phyloP scores from a whole-genome alignment of 2,888 invertebrate genomes.

The Tachina fera region DNA sequence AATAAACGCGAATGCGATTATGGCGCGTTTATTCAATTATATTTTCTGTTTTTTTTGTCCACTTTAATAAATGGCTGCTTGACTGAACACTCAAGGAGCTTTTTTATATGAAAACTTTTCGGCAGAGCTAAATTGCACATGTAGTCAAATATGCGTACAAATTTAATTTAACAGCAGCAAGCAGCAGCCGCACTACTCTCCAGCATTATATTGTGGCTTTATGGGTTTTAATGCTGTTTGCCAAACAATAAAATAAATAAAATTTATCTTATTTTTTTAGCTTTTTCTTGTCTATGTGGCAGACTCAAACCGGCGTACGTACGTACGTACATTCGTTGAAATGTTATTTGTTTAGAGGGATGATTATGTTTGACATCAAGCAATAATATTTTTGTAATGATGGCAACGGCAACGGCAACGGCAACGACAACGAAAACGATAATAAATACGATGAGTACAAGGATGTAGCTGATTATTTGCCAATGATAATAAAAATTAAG shows the following conservation, averaged over 20 bases:
- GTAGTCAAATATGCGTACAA: slow-evolving; percentile 54
- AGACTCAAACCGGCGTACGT: slow-evolving; percentile 42
- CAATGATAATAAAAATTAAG: slow-evolving; percentile 46
- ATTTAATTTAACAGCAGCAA: slow-evolving; percentile 9
- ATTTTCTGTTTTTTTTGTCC: slow-evolving; percentile 48
- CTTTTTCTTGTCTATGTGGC: slow-evolving; percentile 76
- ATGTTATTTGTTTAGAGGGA: slow-evolving; percentile 62
- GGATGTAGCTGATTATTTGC: slow-evolving; percentile 56
- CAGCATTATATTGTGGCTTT: slow-evolving; percentile 76
- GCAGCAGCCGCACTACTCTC: slow-evolving; percentile 20
- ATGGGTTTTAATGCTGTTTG: slow-evolving; percentile 79
- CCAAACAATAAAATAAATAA: slow-evolving; percentile 81
- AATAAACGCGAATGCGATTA: slow-evolving; percentile 73
- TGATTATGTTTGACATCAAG: slow-evolving; percentile 57
- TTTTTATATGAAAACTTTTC: slow-evolving; percentile 67
- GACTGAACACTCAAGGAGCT: slow-evolving; percentile 80
- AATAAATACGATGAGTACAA: slow-evolving; percentile 26
- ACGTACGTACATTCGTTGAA: slow-evolving; percentile 4
- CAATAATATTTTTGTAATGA: slow-evolving; percentile 54
- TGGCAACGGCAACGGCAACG: slow-evolving; percentile 13
- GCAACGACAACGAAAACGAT: slow-evolving; percentile 9
- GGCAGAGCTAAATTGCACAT: not conserved
- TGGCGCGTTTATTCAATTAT: slow-evolving; percentile 81
- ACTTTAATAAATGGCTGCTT: slow-evolving; percentile 76
- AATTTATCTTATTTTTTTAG: slow-evolving; percentile 74